These are phyloP conservation scores for Actinia equina DNA, from an alignment of 64 coral and sea anemone genomes.

Conservation along the genomic window DNA sequence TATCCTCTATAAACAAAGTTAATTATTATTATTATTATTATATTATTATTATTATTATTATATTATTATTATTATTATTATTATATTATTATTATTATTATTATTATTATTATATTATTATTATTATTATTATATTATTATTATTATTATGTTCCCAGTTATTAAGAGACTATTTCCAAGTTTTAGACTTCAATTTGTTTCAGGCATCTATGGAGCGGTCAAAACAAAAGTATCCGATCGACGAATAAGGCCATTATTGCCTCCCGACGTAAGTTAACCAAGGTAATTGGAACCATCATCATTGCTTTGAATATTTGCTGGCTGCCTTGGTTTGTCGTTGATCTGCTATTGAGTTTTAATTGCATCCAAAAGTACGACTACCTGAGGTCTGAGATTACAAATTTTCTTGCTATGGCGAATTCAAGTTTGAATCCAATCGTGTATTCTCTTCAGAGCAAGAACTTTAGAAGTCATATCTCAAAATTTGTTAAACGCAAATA, in stretches of 20 bases:
- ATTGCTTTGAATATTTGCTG: conserved; percentile 47
- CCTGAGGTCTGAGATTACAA: background rate
- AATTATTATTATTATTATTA: too few relatives aligned
- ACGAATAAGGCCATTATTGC: conserved; percentile 16
- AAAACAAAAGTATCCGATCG: background rate
- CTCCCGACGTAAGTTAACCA: conserved; percentile 26
- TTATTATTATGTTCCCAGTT: too few relatives aligned
- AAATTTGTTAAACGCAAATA: conserved; percentile 1
- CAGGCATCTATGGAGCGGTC: conserved; percentile 22
- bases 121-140: too few relatives aligned
- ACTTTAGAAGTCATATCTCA: conserved; percentile 35
- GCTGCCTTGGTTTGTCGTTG: conserved; percentile 44
- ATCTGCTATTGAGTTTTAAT: conserved; percentile 5
- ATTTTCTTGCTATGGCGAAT: conserved; percentile 17
- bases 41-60: too few relatives aligned
- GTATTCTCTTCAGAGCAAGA: conserved; percentile 44
- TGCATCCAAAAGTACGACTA: background rate
- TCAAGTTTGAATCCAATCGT: conserved; percentile 46
- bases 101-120: too few relatives aligned
- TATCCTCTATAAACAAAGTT: too few relatives aligned
- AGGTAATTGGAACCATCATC: conserved; percentile 30
- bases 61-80: too few relatives aligned
- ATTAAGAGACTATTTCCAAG: too few relatives aligned
- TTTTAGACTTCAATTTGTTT: background rate
- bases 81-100: too few relatives aligned